Base-by-base conservation (phyloP, 2,888 invertebrate genomes). In the Scaptomyza caliginosa region DNA sequence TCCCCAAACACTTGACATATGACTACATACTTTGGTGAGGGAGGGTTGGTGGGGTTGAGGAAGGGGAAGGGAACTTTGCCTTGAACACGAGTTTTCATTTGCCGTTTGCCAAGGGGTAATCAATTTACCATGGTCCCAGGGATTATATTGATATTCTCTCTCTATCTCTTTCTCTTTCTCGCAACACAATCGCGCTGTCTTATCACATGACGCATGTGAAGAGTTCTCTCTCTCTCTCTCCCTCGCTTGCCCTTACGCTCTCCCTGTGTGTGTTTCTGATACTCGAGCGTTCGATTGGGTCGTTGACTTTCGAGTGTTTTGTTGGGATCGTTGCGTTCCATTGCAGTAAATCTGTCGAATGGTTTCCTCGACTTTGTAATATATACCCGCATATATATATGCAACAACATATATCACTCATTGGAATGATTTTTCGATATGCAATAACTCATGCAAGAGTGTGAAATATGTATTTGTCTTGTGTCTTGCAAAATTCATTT, bases 301-400 rank as follows among this genome's bases (percentile, higher is more conserved):
- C 73, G 60, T 58, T 73, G 73, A 73, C 72, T 72, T 62, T 67
- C 6, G 48, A 21, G 54, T 57, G 49, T 49, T 32, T 51, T 16
- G 52, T 23, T 48, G 50, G 46, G 60, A 57, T 72, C 72, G 67
- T 21, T 57, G 73, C 64, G 64, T 73, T 67, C 70, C 79, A 78
- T 73, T 79, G 79, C 79, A 79, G 79, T 79, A 79, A 79, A 79
- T 79, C 79, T 82, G 79, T 79, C 79, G 76, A 78, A 78, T 82
- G 73, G 76, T 57, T 16, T 57, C 50, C 16, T 7, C 32, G 34
- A 34, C 34, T 34, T 8, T 34, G 26, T 13, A 28, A 34, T 43
- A 36, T 28, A 38, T 28, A 16, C 13, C 36, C 17, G 7, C 17
- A 24, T 30, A 30, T 1, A 7, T 34, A 36, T 28, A 23, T 57